Evolutionary conservation across 2,888 invertebrate species (phyloP), one percentile per base, ranked within the genome.

Genomic region (Vandiemenella viatica): DNA sequence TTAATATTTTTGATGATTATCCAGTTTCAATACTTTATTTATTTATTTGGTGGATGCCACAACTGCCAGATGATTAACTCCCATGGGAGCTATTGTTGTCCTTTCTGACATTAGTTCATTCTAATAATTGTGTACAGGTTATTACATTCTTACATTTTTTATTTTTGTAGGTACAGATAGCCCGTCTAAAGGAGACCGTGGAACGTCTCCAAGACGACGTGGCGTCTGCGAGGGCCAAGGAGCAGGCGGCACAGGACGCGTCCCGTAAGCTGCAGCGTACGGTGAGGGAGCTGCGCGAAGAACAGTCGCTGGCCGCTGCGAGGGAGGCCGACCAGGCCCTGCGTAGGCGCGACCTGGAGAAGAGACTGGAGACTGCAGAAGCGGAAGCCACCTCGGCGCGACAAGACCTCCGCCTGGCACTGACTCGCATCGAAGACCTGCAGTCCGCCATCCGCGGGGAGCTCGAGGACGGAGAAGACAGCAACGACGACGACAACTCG

Each of bases 391-490:
- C 82, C 57, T 74, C 81, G 55, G 75, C 88, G 40, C 68, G 79
- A 61, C 77, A 82, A 65, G 93, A 95, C 68, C 76, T 95, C 41
- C 75, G 90, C 46, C 71, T 93, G 48, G 93, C 95, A 4, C 74
- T 91, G 50, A 80, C 92, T 55, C 75, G 95, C 52, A 92, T 93
- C 57, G 81, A 90, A 43, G 92, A 92, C 62, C 70, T 96, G 55
- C 93, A 93, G 64, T 83, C 87, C 60, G 93, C 92, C 53, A 86
- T 95, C 64, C 89, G 91, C 57, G 91, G 85, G 1, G 88, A 87
- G 57, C 41, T 51, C 23, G 48, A 49, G 45, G n/a, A n/a, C n/a
- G n/a, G n/a, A n/a, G 41, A 46, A 32, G 51, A 46, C 10, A 45
- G 49, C 38, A 18, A 13, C 17, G 21, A 40, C 17, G 16, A 15